phyloP scores from a whole-genome alignment of 1,140 invertebrate genomes.

The Macrostomum lignano region DNA sequence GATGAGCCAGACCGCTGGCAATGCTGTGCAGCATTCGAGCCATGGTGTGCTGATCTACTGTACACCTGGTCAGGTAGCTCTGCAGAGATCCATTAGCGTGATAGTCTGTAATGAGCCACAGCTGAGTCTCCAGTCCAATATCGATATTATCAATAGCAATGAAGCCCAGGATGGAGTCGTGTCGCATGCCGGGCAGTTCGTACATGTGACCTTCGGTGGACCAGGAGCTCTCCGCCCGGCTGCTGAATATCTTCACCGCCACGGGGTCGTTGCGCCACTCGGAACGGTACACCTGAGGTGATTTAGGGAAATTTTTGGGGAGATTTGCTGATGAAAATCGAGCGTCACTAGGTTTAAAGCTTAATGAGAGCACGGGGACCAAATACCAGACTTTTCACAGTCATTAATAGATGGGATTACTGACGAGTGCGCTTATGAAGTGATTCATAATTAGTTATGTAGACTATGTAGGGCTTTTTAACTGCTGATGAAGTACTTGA shows the following conservation, averaged over 20 bases:
- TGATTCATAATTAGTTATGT: too few relatives aligned
- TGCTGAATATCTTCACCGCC: slow-evolving; percentile 66
- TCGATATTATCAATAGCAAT: slow-evolving; percentile 15
- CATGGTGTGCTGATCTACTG: slow-evolving; percentile 45
- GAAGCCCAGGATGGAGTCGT: slow-evolving; percentile 57
- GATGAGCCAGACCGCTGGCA: slow-evolving; percentile 59
- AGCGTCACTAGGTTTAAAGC: too few relatives aligned
- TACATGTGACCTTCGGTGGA: slow-evolving; percentile 62
- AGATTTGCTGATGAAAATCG: too few relatives aligned
- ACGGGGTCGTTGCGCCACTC: slow-evolving; percentile 54
- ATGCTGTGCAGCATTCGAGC: slow-evolving; percentile 65
- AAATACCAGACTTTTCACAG: too few relatives aligned
- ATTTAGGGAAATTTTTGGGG: too few relatives aligned
- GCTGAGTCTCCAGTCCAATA: slow-evolving; percentile 33
- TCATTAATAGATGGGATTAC: too few relatives aligned
- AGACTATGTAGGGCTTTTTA: too few relatives aligned
- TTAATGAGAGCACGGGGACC: too few relatives aligned
- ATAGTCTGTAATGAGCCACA: slow-evolving; percentile 69
- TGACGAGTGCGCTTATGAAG: too few relatives aligned
- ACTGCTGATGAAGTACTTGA: too few relatives aligned
- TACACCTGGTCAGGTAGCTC: slow-evolving; percentile 51
- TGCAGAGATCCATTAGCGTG: slow-evolving; percentile 71
- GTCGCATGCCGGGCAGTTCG: slow-evolving; percentile 58
- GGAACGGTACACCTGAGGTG: too few relatives aligned
- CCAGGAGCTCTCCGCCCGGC: slow-evolving; percentile 62